Percentiles rank a stretch among this genome's conserved stretches.
phyloP scores from a whole-genome alignment of 2,113 vertebrate species.

The Coptodon rendalli region DNA sequence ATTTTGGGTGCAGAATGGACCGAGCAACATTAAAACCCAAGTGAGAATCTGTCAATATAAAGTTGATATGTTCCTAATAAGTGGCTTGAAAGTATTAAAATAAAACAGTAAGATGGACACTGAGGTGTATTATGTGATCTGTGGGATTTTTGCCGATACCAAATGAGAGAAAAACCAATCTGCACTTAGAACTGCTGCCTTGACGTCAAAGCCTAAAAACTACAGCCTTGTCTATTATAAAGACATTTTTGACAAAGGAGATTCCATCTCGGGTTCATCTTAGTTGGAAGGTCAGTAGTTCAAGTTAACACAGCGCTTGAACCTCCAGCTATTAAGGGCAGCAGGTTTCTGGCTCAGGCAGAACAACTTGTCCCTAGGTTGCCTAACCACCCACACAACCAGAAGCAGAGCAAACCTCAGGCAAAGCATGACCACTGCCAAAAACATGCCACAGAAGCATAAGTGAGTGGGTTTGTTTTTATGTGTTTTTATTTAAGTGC shows the following conservation, averaged over 20 bases:
- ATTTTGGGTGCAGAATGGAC: not conserved
- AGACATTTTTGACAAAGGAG: not conserved
- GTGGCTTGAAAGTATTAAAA: not conserved
- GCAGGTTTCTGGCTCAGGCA: not conserved
- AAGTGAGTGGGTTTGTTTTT: slow-evolving; percentile 2
- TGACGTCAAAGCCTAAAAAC: not conserved
- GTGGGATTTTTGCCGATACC: not conserved
- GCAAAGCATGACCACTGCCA: slow-evolving; percentile 18
- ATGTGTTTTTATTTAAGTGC: slow-evolving; percentile 1
- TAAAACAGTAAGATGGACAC: not conserved
- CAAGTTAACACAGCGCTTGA: slow-evolving; percentile 10
- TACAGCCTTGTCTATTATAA: not conserved
- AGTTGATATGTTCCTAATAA: not conserved
- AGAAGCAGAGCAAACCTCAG: slow-evolving; percentile 16
- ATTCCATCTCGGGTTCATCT: not conserved
- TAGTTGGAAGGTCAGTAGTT: slow-evolving; percentile 2
- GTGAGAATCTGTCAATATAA: not conserved
- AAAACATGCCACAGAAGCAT: not conserved
- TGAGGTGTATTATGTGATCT: not conserved
- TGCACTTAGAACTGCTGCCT: not conserved
- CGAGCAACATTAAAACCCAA: not conserved
- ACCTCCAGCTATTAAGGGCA: not conserved
- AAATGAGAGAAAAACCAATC: not conserved
- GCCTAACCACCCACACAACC: slow-evolving; percentile 17
- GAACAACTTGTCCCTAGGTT: slow-evolving; percentile 10